Percentiles rank a stretch among this genome's conserved stretches.
These are phyloP conservation scores for Thereva unica DNA, from an alignment of 2,888 invertebrate species.

Conservation along the genomic window DNA sequence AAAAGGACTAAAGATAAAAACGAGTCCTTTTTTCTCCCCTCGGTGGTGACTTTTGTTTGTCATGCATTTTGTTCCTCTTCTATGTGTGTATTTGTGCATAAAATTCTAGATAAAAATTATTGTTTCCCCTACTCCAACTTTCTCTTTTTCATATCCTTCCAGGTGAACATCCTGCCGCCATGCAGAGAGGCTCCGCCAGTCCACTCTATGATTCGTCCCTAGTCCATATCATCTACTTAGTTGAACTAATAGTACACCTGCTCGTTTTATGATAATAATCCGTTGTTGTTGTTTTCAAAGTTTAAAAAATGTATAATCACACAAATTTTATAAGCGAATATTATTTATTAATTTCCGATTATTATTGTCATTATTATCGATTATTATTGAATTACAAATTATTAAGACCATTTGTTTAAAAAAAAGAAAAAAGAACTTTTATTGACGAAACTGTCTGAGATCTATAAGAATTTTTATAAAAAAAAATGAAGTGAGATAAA, in stretches of 20 bases:
- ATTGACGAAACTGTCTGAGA: conserved; percentile 28
- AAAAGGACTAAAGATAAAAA: too few relatives aligned
- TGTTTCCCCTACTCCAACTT: background rate
- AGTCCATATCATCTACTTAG: conserved; percentile 28
- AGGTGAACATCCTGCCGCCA: conserved; percentile 87
- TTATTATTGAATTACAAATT: too few relatives aligned
- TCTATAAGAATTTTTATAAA: conserved; percentile 22
- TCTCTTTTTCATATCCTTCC: conserved; percentile 50
- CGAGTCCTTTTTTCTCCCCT: too few relatives aligned
- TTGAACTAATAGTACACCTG: conserved; percentile 21
- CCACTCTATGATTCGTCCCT: conserved; percentile 26
- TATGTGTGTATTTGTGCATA: background rate
- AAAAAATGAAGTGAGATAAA: conserved; percentile 2
- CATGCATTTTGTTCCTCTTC: background rate
- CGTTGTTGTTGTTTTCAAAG: conserved; percentile 22
- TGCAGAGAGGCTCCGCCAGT: conserved; percentile 79
- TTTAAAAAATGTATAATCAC: conserved; percentile 18
- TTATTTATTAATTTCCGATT: conserved; percentile 6
- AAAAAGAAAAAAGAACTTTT: background rate
- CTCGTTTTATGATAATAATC: conserved; percentile 24
- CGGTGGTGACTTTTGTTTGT: background rate
- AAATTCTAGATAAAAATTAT: background rate
- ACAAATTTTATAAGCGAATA: conserved; percentile 26
- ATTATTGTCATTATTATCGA: too few relatives aligned
- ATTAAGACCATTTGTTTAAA: too few relatives aligned